A percentile compares a stretch with the other conserved stretches of the same genome.
Evolutionary conservation across 2,113 vertebrate species (phyloP).

Genomic region (Dascyllus trimaculatus): DNA sequence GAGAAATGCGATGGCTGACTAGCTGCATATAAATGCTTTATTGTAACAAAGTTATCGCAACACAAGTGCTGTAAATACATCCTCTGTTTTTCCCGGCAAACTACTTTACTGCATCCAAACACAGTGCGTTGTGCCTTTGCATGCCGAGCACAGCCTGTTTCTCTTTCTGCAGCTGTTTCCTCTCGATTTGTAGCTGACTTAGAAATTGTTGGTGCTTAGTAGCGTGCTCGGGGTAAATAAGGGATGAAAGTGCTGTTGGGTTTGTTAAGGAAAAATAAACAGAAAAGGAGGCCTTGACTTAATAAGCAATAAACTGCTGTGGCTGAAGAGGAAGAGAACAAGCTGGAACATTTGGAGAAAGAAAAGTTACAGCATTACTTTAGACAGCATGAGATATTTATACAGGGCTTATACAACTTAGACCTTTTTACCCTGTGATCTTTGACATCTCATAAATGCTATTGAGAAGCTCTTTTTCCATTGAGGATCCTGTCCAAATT

Average conservation of each 20-base stretch:
- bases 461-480: too few relatives aligned
- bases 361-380: too few relatives aligned
- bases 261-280: constrained; percentile 15
- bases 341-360: background rate
- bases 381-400: too few relatives aligned
- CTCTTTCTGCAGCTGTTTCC: constrained; percentile 19
- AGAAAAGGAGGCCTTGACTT: background rate
- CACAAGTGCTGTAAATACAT: background rate
- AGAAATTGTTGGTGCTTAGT: constrained; percentile 8
- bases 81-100: background rate
- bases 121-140: background rate
- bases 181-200: constrained; percentile 15
- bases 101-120: constrained; percentile 1
- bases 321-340: constrained; percentile 2
- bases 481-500: too few relatives aligned
- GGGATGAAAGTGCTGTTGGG: constrained; percentile 1
- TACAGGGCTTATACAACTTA: too few relatives aligned
- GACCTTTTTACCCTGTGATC: too few relatives aligned
- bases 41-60: background rate
- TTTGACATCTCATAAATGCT: too few relatives aligned
- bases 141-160: constrained; percentile 10
- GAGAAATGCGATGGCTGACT: too few relatives aligned
- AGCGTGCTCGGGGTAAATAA: background rate
- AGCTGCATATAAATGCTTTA: background rate
- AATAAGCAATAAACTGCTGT: constrained; percentile 6